Evolutionary conservation across 2,888 invertebrate species (phyloP).

Genomic region (Rhingia campestris): DNA sequence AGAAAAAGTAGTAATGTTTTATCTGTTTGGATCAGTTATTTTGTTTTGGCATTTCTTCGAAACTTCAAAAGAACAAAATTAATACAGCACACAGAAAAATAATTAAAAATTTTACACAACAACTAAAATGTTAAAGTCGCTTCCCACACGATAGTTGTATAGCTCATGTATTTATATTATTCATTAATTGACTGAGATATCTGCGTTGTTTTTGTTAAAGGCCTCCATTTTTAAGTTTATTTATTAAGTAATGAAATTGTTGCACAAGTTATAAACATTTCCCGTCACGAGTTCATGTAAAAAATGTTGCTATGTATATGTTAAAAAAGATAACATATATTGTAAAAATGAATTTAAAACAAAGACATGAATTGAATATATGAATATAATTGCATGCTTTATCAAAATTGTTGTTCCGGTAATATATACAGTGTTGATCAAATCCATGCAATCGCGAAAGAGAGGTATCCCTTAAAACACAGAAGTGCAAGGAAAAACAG

Average conservation of each 20-base stretch:
- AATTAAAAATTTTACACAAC: conserved; percentile 29
- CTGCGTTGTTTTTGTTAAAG: conserved; percentile 32
- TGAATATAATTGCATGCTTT: not conserved
- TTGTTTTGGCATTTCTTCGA: not conserved
- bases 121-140: not conserved
- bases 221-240: conserved; percentile 47
- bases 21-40: conserved; percentile 57
- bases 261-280: conserved; percentile 34
- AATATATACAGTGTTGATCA: too few relatives aligned
- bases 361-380: not conserved
- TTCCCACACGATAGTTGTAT: conserved; percentile 4
- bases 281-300: conserved; percentile 13
- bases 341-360: not conserved
- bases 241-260: conserved; percentile 39
- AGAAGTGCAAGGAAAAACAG: too few relatives aligned
- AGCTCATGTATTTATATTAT: conserved; percentile 29
- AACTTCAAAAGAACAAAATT: not conserved
- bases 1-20: conserved; percentile 67
- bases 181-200: conserved; percentile 45
- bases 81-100: conserved; percentile 42
- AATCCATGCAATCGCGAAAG: too few relatives aligned
- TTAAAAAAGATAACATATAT: conserved; percentile 15
- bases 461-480: too few relatives aligned
- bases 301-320: conserved; percentile 7
- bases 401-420: not conserved